Percentiles rank a stretch among this genome's conserved stretches.
Conservation (phyloP, 2,113 vertebrate species). For the Entosphenus tridentatus region DNA sequence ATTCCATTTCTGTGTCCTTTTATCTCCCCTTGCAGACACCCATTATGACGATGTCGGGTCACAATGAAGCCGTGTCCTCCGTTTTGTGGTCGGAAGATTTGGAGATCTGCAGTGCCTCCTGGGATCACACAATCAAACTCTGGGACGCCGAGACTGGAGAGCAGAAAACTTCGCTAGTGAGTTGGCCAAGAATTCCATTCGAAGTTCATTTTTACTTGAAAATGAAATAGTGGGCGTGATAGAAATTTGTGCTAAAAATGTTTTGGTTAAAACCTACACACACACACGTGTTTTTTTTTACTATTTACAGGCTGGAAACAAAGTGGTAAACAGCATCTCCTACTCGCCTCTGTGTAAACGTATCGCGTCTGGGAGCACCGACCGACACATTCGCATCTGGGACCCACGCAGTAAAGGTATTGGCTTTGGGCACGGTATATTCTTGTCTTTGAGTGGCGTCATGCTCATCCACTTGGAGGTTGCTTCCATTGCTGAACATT, state of each 20-base stretch:
- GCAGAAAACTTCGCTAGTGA: conserved; percentile 59
- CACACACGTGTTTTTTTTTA: neutral
- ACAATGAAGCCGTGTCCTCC: conserved; percentile 65
- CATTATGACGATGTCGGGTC: conserved; percentile 66
- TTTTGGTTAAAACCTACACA: too few relatives aligned
- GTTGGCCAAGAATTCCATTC: conserved; percentile 2
- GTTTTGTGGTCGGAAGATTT: conserved; percentile 67
- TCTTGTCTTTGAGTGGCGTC: neutral
- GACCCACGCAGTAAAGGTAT: conserved; percentile 76
- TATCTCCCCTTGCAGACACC: conserved; percentile 40
- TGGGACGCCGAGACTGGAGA: conserved; percentile 66
- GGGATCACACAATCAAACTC: conserved; percentile 79
- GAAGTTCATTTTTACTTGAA: too few relatives aligned
- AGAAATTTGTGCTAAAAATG: too few relatives aligned
- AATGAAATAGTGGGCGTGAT: too few relatives aligned
- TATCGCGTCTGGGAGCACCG: conserved; percentile 67
- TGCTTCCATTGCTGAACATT: too few relatives aligned
- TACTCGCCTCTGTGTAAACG: conserved; percentile 67
- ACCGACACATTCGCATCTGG: conserved; percentile 75
- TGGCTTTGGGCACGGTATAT: neutral
- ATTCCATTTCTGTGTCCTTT: conserved; percentile 1
- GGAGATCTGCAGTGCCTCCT: conserved; percentile 75
- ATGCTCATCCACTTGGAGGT: too few relatives aligned
- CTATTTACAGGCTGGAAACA: conserved; percentile 56
- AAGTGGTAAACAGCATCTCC: conserved; percentile 78